Percentiles rank a stretch among this genome's conserved stretches.
Conservation (phyloP, 1,140 invertebrate genomes). For the Matsumurasca onukii region DNA sequence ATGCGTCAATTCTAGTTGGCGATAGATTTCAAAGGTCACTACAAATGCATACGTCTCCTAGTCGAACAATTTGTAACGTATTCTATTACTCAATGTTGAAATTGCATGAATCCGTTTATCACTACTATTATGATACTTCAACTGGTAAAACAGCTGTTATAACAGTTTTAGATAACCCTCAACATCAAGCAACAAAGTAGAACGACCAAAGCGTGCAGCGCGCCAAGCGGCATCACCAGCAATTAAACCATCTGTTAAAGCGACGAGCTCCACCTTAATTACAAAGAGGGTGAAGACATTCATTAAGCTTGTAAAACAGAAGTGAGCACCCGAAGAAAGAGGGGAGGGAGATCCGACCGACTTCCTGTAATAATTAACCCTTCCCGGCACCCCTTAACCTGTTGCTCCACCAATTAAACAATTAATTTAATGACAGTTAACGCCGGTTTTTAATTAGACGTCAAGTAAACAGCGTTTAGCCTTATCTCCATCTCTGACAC, state of each 20-base stretch:
- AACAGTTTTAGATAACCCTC: no score
- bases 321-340: no score
- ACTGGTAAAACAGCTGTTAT: no score
- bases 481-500: slow-evolving; percentile 10
- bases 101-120: no score
- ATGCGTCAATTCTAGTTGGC: no score
- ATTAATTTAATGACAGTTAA: slow-evolving; percentile 7
- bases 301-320: slow-evolving; percentile 1
- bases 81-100: no score
- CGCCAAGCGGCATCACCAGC: background rate
- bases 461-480: slow-evolving; percentile 16
- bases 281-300: slow-evolving; percentile 17
- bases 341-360: background rate
- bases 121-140: no score
- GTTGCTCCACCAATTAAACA: slow-evolving; percentile 11
- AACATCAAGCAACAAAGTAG: no score
- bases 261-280: slow-evolving; percentile 6
- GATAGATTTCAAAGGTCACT: no score
- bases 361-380: slow-evolving; percentile 7
- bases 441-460: slow-evolving; percentile 7
- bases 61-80: no score
- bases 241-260: slow-evolving; percentile 1
- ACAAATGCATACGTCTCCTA: no score
- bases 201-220: background rate
- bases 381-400: slow-evolving; percentile 19